Conservation (phyloP, 2,113 vertebrate genomes). For the Mormyrus iriodes region DNA sequence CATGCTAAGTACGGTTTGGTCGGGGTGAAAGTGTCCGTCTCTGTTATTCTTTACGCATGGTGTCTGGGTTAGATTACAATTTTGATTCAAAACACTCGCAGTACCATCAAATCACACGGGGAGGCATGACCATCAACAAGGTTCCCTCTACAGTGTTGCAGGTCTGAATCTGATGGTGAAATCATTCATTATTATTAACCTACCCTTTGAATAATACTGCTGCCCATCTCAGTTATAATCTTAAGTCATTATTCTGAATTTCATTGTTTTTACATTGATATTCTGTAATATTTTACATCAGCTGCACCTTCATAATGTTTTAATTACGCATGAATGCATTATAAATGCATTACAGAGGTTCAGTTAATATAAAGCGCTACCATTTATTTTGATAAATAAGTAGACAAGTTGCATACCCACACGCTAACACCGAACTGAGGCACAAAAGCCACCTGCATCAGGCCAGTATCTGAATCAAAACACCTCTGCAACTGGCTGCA, state of each 20-base stretch:
- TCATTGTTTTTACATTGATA: no score
- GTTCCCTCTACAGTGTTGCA: neutral
- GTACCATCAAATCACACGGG: neutral
- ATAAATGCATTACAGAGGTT: neutral
- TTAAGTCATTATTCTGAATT: no score
- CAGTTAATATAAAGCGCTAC: neutral
- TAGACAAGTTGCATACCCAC: neutral
- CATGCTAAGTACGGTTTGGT: no score
- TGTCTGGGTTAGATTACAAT: neutral
- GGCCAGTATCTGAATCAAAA: no score
- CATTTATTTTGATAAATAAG: neutral
- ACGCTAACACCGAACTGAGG: neutral
- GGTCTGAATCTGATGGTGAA: neutral
- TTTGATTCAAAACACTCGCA: neutral
- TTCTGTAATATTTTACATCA: no score
- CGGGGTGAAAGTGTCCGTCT: no score
- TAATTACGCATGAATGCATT: neutral
- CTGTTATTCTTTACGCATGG: neutral
- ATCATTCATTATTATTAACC: neutral
- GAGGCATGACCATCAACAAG: neutral
- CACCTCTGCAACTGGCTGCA: no score
- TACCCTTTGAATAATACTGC: no score
- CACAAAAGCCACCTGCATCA: no score
- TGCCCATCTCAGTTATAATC: no score
- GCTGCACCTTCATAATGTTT: no score